Evolutionary conservation across 2,113 vertebrate species (phyloP), one percentile per base, ranked within the genome.

Genomic region (Rhabdomys dilectus): DNA sequence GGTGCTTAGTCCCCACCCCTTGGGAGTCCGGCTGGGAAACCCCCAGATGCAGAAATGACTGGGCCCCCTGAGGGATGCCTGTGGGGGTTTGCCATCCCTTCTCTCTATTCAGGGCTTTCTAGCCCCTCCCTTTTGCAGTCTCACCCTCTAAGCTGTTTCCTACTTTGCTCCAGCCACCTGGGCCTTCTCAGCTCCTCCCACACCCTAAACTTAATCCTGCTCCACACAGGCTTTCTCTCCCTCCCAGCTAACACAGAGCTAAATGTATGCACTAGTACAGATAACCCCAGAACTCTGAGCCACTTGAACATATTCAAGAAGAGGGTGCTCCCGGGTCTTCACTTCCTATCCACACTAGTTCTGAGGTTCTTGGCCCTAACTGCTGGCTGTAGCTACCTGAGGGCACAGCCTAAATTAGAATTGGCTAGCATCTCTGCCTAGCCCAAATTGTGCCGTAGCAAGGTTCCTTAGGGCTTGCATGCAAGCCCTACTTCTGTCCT

Each of bases 401-500:
- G 66, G 58, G 51, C 87, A 93, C 36, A 86, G 48, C 68, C 96
- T 58, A 90, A 31, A 70, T 87, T 60, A 73, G 36, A 89, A 62
- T 34, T 77, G 39, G 26, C 17, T 36, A 34, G 56, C 73, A 60
- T 48, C 15, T 62, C 72, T 97, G 97, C 98, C 98, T 97, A 97
- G 98, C 98, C 98, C 98, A 97, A 8, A 24, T 24, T 62, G 21
- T 62, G 94, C 88, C 17, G 11, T 22, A 98, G 98, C 98, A 98
- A 98, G 98, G 98, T 98, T 86, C 60, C 39, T 86, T 34, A 17
- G 39, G 60, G 39, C 60, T 86, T 48, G 29, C 64, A 19, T 48
- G 9, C 97, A 92, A 94, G 93, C 94, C 93, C 96, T 91, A 51
- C 94, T 42, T n/a, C 95, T 98, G 97, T 98, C 98, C 98, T 99